Evolutionary conservation across 2,797 vertebrate genomes (phyloP).

Genomic region (Babyrousa celebensis): DNA sequence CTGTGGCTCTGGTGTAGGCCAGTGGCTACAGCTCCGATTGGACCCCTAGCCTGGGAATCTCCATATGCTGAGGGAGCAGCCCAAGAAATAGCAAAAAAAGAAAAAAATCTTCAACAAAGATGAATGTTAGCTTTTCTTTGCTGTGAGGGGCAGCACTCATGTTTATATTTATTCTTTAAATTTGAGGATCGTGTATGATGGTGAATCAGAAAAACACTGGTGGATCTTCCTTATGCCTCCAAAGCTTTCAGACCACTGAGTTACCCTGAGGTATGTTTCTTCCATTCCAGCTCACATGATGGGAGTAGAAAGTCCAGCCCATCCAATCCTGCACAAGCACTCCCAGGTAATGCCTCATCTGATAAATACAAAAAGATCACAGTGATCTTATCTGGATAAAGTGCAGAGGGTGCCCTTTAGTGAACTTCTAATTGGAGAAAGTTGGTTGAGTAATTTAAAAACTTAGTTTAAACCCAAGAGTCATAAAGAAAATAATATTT

Average conservation of each 20-base stretch:
- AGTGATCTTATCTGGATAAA: too few relatives aligned
- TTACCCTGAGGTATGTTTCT: neutral
- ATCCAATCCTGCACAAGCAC: neutral
- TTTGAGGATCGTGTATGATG: neutral
- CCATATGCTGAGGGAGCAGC: too few relatives aligned
- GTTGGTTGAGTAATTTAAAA: neutral
- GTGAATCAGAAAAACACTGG: neutral
- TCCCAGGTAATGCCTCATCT: neutral
- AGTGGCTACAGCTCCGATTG: too few relatives aligned
- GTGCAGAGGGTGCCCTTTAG: neutral
- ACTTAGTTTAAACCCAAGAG: neutral
- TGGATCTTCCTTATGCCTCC: too few relatives aligned
- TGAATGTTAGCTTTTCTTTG: neutral
- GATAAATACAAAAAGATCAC: neutral
- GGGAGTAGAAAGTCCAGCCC: neutral
- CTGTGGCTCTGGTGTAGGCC: too few relatives aligned
- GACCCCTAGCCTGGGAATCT: too few relatives aligned
- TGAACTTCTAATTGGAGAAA: neutral
- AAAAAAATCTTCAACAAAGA: neutral
- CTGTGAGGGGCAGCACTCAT: neutral
- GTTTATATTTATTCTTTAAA: neutral
- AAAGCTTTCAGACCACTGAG: neutral
- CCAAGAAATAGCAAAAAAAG: too few relatives aligned
- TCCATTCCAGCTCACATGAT: too few relatives aligned
- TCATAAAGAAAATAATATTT: constrained; percentile 21